Conservation (phyloP, 2,888 invertebrate genomes). For the Diplolepis rosae region DNA sequence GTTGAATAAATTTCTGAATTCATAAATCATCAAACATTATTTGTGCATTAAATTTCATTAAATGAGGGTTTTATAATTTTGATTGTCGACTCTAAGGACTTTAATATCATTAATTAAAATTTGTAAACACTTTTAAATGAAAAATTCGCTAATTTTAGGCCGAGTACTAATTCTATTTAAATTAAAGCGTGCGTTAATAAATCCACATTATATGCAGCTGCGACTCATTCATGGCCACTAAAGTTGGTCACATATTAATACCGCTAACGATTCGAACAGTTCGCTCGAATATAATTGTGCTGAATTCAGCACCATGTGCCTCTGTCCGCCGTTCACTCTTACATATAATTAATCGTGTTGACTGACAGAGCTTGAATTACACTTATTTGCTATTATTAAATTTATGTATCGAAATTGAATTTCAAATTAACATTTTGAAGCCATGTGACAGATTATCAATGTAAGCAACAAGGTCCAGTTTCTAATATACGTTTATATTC, state of each 20-base stretch:
- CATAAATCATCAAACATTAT: no score
- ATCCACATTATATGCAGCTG: slow-evolving; percentile 56
- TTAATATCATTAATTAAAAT: slow-evolving; percentile 13
- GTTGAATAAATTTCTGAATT: no score
- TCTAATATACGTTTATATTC: no score
- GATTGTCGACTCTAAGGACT: no score
- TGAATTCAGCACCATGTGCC: neutral
- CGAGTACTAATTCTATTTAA: slow-evolving; percentile 50
- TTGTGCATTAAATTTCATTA: no score
- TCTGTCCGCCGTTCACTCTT: neutral
- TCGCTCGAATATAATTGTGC: slow-evolving; percentile 43
- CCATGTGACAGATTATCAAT: no score
- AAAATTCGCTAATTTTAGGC: slow-evolving; percentile 40
- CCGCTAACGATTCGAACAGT: slow-evolving; percentile 45
- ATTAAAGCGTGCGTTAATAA: slow-evolving; percentile 51
- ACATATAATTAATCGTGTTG: neutral
- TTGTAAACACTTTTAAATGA: slow-evolving; percentile 35
- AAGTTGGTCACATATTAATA: slow-evolving; percentile 55
- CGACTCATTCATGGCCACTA: slow-evolving; percentile 36
- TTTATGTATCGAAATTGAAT: no score
- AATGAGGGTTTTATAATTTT: no score
- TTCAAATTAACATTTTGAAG: no score
- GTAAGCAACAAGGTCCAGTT: no score
- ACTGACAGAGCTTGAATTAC: neutral
- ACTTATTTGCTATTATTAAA: no score